Percentiles rank a stretch among this genome's conserved stretches.
Evolutionary conservation across 2,888 invertebrate species (phyloP).

Genomic region (Himalopsyche tibetana): DNA sequence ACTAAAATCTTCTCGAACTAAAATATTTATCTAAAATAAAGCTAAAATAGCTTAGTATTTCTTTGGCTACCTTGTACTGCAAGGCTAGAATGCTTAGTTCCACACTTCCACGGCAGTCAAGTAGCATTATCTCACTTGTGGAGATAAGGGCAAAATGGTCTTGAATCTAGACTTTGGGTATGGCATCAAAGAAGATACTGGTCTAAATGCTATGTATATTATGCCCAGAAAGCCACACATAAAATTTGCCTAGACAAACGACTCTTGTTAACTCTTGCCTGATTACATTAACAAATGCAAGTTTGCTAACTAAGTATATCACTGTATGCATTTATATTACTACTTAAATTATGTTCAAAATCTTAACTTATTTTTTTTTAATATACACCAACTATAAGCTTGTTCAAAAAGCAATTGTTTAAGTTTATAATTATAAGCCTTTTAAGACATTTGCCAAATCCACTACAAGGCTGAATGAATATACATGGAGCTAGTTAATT

Average conservation of each 20-base stretch:
- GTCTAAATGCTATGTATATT: not conserved
- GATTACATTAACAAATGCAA: not conserved
- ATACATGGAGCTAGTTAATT: too few relatives aligned
- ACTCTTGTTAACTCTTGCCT: not conserved
- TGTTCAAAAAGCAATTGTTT: too few relatives aligned
- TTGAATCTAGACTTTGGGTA: conserved; percentile 10
- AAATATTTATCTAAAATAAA: too few relatives aligned
- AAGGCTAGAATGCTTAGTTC: conserved; percentile 14
- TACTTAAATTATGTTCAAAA: too few relatives aligned
- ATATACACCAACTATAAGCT: too few relatives aligned
- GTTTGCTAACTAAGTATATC: not conserved
- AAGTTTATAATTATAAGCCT: too few relatives aligned
- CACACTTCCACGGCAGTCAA: conserved; percentile 24
- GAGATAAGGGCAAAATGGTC: conserved; percentile 15
- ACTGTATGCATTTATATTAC: too few relatives aligned
- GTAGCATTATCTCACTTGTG: not conserved
- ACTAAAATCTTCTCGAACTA: too few relatives aligned
- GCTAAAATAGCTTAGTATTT: not conserved
- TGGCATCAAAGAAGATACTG: conserved; percentile 12
- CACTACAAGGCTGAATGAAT: too few relatives aligned
- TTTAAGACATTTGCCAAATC: too few relatives aligned
- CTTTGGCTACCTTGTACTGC: conserved; percentile 31
- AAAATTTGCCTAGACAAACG: conserved; percentile 30
- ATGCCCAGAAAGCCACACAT: not conserved
- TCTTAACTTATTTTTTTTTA: too few relatives aligned